These are phyloP conservation scores for Pteropus rufus DNA, from an alignment of 2,797 vertebrate genomes.

Conservation along the genomic window DNA sequence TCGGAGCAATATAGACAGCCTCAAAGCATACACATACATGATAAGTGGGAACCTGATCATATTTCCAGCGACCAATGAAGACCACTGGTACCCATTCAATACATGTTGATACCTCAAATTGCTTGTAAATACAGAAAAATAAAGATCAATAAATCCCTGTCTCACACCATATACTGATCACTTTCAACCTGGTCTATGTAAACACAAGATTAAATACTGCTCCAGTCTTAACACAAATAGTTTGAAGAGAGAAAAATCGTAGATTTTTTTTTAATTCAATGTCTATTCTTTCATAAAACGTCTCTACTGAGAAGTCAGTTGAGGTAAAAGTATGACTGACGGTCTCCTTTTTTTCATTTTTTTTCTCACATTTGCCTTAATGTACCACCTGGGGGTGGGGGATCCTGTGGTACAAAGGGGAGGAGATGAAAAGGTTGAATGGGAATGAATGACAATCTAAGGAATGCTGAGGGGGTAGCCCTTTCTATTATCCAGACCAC, in stretches of 20 bases:
- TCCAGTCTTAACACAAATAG: background rate
- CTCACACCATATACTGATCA: background rate
- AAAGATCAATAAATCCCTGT: background rate
- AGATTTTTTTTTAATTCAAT: background rate
- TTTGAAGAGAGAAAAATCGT: background rate
- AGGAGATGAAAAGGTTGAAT: fast-evolving
- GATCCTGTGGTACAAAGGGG: too few species aligned
- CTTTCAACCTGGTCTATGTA: background rate
- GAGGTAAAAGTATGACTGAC: background rate
- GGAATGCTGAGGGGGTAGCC: background rate
- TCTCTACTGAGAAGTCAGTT: background rate
- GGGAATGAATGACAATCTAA: background rate
- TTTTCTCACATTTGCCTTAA: background rate
- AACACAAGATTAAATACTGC: background rate
- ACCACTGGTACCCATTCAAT: background rate
- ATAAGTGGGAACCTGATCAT: background rate
- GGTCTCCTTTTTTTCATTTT: background rate
- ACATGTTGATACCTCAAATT: background rate
- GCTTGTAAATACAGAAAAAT: background rate
- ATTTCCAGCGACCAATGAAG: background rate
- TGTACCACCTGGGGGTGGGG: background rate
- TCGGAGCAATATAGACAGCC: background rate
- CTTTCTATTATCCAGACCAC: background rate
- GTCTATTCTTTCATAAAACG: background rate
- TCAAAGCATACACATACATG: background rate